A percentile compares a stretch with the other conserved stretches of the same genome.
Conservation (phyloP, 2,888 invertebrate species). For the Thereva unica region DNA sequence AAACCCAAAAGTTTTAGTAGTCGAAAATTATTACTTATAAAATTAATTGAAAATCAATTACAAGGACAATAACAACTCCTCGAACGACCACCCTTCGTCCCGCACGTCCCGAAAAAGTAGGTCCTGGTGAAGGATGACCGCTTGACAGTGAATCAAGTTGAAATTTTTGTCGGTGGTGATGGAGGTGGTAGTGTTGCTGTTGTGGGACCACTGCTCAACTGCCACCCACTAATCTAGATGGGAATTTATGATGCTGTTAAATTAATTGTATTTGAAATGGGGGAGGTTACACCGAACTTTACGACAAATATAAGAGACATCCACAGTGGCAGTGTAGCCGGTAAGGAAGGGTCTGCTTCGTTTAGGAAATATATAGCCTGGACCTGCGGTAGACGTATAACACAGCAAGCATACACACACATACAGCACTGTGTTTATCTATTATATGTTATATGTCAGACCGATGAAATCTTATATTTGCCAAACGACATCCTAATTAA, state of each 20-base stretch:
- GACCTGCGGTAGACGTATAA: no score
- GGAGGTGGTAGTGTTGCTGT: no score
- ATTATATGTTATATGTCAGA: no score
- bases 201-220: no score
- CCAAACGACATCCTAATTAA: slow-evolving; percentile 17
- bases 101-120: no score
- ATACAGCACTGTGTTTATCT: no score
- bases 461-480: slow-evolving; percentile 5
- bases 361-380: background rate
- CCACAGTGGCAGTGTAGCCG: background rate
- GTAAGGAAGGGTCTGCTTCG: background rate
- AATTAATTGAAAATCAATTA: slow-evolving; percentile 18
- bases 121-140: no score
- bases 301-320: background rate
- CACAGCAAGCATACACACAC: no score
- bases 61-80: background rate
- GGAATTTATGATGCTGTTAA: slow-evolving; percentile 3
- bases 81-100: background rate
- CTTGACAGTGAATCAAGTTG: background rate
- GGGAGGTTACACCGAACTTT: background rate
- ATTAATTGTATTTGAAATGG: slow-evolving; percentile 18
- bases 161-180: background rate
- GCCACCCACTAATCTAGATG: background rate
- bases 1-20: no score
- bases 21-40: background rate